These are phyloP conservation scores for Fragum sueziense DNA, from an alignment of 2,888 invertebrate genomes.

Conservation along the genomic window DNA sequence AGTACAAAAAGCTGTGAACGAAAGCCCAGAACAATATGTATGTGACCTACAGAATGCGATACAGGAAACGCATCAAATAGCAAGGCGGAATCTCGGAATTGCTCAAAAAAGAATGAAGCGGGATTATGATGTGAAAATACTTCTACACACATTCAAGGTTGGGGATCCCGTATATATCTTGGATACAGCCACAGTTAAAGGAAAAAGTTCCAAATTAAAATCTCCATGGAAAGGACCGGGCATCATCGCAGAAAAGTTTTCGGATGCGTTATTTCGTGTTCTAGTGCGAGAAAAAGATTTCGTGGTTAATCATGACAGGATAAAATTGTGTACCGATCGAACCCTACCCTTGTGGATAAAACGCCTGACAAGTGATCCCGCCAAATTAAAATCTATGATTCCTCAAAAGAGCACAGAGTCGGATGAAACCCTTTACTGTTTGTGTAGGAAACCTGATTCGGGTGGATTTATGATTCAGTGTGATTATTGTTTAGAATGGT, in stretches of 20 bases:
- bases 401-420: not conserved
- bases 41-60: slow-evolving; percentile 1
- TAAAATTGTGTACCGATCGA: slow-evolving; percentile 38
- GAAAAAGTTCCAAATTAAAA: slow-evolving; percentile 29
- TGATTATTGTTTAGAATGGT: slow-evolving; percentile 12
- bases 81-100: slow-evolving; percentile 1
- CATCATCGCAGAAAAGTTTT: slow-evolving; percentile 38
- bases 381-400: not conserved
- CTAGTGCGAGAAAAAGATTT: slow-evolving; percentile 23
- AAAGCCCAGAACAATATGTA: slow-evolving; percentile 18
- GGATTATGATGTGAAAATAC: slow-evolving; percentile 34
- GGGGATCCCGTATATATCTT: slow-evolving; percentile 46
- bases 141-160: slow-evolving; percentile 23
- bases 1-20: not conserved
- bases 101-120: slow-evolving; percentile 28
- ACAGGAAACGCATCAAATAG: slow-evolving; percentile 5
- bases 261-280: slow-evolving; percentile 35
- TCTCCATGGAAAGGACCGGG: slow-evolving; percentile 52
- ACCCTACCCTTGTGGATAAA: slow-evolving; percentile 32
- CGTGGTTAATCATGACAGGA: slow-evolving; percentile 45
- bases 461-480: slow-evolving; percentile 7
- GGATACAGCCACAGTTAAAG: slow-evolving; percentile 10
- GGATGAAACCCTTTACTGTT: not conserved
- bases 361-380: not conserved
- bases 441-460: slow-evolving; percentile 1